Percentiles rank a stretch among this genome's conserved stretches.
Evolutionary conservation across 2,113 vertebrate species (phyloP).

Genomic region (Uropsilus gracilis): DNA sequence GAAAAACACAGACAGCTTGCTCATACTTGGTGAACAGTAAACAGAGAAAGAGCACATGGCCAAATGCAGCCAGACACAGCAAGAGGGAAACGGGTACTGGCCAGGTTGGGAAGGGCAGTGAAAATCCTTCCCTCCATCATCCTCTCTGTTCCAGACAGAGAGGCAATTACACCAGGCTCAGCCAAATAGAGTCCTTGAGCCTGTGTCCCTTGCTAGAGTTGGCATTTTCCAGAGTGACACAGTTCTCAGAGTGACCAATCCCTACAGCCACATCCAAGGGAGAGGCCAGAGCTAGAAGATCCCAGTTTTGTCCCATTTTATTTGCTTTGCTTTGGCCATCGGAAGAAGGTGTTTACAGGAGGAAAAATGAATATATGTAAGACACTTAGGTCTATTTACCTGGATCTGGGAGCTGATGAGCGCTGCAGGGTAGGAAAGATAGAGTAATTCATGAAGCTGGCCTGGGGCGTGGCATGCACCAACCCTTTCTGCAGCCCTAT

Average conservation of each 20-base stretch:
- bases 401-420: not conserved
- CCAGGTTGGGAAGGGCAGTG: not conserved
- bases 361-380: not conserved
- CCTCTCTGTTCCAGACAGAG: not conserved
- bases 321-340: not conserved
- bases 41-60: not conserved
- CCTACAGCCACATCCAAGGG: not conserved
- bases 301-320: not conserved
- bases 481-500: not conserved
- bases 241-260: not conserved
- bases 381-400: not conserved
- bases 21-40: slow-evolving; percentile 47
- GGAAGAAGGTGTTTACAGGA: not conserved
- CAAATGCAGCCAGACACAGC: not conserved
- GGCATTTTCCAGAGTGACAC: not conserved
- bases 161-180: not conserved
- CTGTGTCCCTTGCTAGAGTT: not conserved
- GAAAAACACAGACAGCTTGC: slow-evolving; percentile 70
- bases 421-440: not conserved
- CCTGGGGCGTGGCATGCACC: fast-evolving
- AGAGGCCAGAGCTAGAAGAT: not conserved
- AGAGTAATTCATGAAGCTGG: fast-evolving
- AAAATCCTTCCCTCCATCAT: not conserved
- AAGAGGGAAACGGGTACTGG: not conserved
- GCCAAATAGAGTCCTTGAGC: not conserved